Evolutionary conservation across 2,797 vertebrate genomes (phyloP).

Genomic region (Gallinago stenura): DNA sequence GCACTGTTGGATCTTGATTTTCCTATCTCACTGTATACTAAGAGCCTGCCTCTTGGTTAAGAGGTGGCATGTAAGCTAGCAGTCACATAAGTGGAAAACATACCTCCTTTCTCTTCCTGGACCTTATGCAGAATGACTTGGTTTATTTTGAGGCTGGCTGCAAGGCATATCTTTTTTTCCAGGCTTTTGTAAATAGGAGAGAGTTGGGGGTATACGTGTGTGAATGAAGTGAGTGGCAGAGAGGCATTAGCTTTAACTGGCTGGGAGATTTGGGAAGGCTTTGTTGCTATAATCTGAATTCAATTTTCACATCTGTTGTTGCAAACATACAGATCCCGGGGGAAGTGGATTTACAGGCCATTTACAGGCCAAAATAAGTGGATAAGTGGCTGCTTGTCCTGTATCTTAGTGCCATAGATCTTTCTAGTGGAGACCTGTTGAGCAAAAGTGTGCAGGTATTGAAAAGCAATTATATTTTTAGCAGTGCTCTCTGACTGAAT

Average conservation of each 20-base stretch:
- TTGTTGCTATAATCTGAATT: background rate
- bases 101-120: background rate
- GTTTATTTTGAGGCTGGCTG: background rate
- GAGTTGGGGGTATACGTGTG: accelerated
- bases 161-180: background rate
- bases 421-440: background rate
- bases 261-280: background rate
- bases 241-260: background rate
- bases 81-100: background rate
- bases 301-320: background rate
- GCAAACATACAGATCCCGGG: background rate
- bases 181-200: background rate
- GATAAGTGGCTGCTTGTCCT: background rate
- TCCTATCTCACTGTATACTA: background rate
- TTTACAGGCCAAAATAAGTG: background rate
- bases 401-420: background rate
- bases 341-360: background rate
- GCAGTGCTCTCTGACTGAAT: accelerated
- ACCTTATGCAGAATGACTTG: background rate
- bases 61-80: background rate
- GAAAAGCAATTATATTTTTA: background rate
- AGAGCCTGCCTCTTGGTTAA: background rate
- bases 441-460: background rate
- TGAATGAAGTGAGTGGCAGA: background rate
- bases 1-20: background rate